Evolutionary conservation across 2,797 vertebrate genomes (phyloP).

Genomic region (Heliangelus exortis): DNA sequence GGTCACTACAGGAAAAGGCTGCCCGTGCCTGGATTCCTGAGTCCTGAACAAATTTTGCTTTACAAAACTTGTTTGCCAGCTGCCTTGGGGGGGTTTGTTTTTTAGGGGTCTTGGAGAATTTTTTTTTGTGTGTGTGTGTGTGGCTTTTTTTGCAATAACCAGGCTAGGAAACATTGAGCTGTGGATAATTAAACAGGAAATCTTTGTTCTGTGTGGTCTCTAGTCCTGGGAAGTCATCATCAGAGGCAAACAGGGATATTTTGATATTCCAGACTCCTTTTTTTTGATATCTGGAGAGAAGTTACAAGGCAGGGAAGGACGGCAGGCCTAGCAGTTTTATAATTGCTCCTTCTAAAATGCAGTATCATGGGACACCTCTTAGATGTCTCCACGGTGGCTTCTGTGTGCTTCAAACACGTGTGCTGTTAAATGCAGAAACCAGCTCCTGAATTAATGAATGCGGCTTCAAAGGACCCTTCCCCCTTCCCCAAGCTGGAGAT

Average conservation of each 20-base stretch:
- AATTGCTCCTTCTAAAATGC: constrained; percentile 70
- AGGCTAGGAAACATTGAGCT: neutral
- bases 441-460: constrained; percentile 78
- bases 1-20: neutral
- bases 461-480: constrained; percentile 77
- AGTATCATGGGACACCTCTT: constrained; percentile 70
- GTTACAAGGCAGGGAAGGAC: constrained; percentile 66
- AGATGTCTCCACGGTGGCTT: constrained; percentile 77
- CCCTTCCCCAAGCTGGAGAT: constrained; percentile 72
- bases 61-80: neutral
- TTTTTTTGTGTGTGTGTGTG: neutral
- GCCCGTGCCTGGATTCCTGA: neutral
- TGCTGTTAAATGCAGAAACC: constrained; percentile 70
- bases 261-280: constrained; percentile 61
- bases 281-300: constrained; percentile 68
- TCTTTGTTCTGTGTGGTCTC: constrained; percentile 63
- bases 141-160: neutral
- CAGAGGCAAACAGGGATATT: constrained; percentile 74
- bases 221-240: constrained; percentile 71
- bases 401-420: constrained; percentile 72
- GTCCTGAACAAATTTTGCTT: neutral
- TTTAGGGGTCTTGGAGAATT: neutral
- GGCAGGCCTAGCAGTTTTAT: constrained; percentile 60
- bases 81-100: neutral
- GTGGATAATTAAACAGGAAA: constrained; percentile 72